Conservation (phyloP, 2,888 invertebrate genomes). For the Lycaena phlaeas region DNA sequence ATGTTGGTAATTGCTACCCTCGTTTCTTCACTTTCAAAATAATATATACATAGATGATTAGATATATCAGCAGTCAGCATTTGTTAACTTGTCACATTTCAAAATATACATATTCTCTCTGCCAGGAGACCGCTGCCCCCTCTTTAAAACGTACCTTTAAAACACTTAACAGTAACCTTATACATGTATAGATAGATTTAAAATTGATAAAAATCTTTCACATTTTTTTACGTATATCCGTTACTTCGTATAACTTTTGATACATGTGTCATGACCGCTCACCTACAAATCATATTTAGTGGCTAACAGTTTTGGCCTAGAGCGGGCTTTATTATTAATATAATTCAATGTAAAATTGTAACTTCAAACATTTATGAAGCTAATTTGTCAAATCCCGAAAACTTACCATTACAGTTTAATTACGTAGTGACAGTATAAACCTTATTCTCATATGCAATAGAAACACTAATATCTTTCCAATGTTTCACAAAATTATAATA, state of each 20-base stretch:
- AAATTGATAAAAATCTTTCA: constrained; percentile 36
- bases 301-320: neutral
- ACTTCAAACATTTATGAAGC: neutral
- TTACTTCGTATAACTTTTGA: constrained; percentile 46
- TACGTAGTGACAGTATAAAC: neutral
- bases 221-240: constrained; percentile 65
- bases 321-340: neutral
- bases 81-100: too few species aligned
- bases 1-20: too few species aligned
- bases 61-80: too few species aligned
- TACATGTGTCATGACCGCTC: neutral
- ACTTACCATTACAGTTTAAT: neutral
- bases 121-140: neutral
- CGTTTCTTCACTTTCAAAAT: too few species aligned
- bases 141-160: constrained; percentile 10
- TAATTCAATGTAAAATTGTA: neutral
- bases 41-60: too few species aligned
- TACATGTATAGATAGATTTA: constrained; percentile 23
- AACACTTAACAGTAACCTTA: constrained; percentile 6
- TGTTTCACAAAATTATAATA: neutral
- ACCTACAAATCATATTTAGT: constrained; percentile 28
- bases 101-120: neutral
- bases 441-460: too few species aligned
- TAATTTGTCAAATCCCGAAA: neutral
- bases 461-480: neutral